Conservation (phyloP, 2,113 vertebrate genomes). For the Cranoglanis bouderius region DNA sequence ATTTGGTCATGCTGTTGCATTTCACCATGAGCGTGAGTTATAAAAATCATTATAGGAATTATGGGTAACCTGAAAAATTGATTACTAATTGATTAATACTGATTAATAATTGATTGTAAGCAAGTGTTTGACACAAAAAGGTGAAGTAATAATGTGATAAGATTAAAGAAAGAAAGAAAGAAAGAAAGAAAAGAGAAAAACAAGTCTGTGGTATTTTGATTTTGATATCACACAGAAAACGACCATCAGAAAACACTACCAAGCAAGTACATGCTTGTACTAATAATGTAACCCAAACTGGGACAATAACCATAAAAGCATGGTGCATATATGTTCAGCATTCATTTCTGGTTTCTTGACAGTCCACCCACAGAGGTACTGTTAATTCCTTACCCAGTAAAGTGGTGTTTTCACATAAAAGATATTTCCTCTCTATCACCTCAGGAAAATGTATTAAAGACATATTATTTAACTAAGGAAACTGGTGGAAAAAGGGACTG, state of each 20-base stretch:
- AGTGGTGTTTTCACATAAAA: constrained; percentile 36
- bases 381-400: constrained; percentile 20
- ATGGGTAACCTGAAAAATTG: background rate
- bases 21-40: constrained; percentile 32
- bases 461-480: constrained; percentile 45
- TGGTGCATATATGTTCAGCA: constrained; percentile 35
- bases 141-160: background rate
- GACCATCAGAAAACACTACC: background rate
- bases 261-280: background rate
- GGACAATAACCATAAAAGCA: constrained; percentile 9
- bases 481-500: constrained; percentile 19
- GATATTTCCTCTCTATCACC: constrained; percentile 37
- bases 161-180: too few relatives aligned
- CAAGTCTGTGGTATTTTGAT: background rate
- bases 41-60: constrained; percentile 8
- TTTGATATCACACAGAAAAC: background rate
- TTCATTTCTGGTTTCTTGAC: constrained; percentile 50
- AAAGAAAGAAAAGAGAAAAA: too few relatives aligned
- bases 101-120: too few relatives aligned
- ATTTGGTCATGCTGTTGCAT: background rate
- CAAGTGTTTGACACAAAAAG: background rate
- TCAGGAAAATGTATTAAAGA: constrained; percentile 43
- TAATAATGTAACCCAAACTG: background rate
- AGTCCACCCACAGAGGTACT: constrained; percentile 34
- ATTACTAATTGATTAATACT: too few relatives aligned